Evolutionary conservation across 2,888 invertebrate genomes (phyloP).

Genomic region (Diploptera punctata): DNA sequence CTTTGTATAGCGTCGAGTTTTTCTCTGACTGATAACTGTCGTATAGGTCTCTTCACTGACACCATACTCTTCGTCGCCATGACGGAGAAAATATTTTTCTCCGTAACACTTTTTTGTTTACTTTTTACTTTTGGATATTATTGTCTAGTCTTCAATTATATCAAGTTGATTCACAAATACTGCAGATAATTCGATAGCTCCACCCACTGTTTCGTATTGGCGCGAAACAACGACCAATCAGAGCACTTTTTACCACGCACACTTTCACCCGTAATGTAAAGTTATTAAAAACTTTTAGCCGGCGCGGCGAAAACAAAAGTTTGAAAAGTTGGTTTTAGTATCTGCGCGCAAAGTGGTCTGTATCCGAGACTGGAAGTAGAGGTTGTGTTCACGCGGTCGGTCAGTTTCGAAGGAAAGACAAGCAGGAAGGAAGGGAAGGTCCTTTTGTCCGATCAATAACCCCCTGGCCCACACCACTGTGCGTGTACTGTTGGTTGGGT

Average conservation of each 20-base stretch:
- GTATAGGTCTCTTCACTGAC: slow-evolving; percentile 74
- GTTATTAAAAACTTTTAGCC: slow-evolving; percentile 41
- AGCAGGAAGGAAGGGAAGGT: slow-evolving; percentile 42
- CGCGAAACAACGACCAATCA: slow-evolving; percentile 42
- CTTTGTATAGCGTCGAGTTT: slow-evolving; percentile 83
- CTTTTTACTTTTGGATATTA: neutral
- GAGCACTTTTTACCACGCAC: slow-evolving; percentile 42
- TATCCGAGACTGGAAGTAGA: slow-evolving; percentile 27
- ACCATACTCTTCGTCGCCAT: slow-evolving; percentile 62
- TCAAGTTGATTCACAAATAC: slow-evolving; percentile 35
- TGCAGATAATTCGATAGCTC: slow-evolving; percentile 41
- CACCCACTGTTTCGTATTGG: slow-evolving; percentile 42
- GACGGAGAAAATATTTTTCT: neutral
- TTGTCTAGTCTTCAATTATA: neutral
- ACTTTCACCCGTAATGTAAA: slow-evolving; percentile 41
- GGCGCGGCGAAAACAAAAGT: slow-evolving; percentile 43
- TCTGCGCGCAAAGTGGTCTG: slow-evolving; percentile 18
- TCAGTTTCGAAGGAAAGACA: slow-evolving; percentile 29
- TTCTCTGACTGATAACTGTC: slow-evolving; percentile 76
- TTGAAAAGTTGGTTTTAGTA: slow-evolving; percentile 36
- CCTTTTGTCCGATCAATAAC: slow-evolving; percentile 43
- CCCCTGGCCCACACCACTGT: slow-evolving; percentile 37
- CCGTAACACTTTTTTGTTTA: slow-evolving; percentile 14
- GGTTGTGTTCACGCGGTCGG: slow-evolving; percentile 16
- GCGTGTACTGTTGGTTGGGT: slow-evolving; percentile 35